These are phyloP conservation scores for Gymnothorax javanicus DNA, from an alignment of 2,797 vertebrate species.

Conservation along the genomic window DNA sequence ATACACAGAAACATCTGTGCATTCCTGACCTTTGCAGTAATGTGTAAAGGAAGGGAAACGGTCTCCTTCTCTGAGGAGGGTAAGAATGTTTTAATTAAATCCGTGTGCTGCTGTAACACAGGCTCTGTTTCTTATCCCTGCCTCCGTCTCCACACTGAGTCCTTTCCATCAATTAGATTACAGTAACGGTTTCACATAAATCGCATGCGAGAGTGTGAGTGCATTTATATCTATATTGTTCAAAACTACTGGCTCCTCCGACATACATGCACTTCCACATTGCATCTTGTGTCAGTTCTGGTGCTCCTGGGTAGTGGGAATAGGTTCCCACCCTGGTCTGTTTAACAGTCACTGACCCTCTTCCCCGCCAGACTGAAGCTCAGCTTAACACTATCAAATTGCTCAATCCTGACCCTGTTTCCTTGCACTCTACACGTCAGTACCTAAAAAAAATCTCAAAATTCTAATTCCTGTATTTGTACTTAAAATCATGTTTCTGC, in stretches of 20 bases:
- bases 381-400: background rate
- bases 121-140: background rate
- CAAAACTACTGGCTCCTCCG: background rate
- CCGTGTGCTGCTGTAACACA: constrained; percentile 8
- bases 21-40: constrained; percentile 17
- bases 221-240: background rate
- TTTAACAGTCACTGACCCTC: background rate
- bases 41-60: constrained; percentile 1
- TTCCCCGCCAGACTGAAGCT: background rate
- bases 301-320: background rate
- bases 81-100: constrained; percentile 17
- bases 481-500: too few relatives aligned
- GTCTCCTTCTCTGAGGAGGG: background rate
- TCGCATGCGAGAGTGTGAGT: background rate
- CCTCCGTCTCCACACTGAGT: background rate
- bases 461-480: too few relatives aligned
- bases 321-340: background rate
- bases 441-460: too few relatives aligned
- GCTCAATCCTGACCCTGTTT: background rate
- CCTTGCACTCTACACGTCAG: too few relatives aligned
- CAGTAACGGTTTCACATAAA: background rate
- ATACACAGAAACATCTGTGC: constrained; percentile 15
- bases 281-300: background rate
- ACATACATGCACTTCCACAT: background rate
- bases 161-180: background rate